Conservation (phyloP, 1,140 invertebrate genomes). For the Sesamia nonagrioides region DNA sequence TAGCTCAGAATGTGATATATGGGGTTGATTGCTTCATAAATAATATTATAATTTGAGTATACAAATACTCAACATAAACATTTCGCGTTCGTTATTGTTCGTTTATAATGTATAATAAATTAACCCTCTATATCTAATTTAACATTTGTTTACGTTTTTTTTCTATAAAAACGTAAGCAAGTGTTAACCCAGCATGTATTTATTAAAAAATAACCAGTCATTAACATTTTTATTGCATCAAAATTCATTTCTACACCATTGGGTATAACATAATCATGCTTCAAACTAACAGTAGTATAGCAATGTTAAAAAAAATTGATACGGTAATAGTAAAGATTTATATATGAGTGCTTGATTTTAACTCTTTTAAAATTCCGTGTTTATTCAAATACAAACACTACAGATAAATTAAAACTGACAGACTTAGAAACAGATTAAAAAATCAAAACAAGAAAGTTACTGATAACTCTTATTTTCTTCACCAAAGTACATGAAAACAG, state of each 20-base stretch:
- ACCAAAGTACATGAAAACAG: too few species aligned
- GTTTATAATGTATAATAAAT: neutral
- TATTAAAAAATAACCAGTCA: conserved; percentile 43
- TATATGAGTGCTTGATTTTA: neutral
- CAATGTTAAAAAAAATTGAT: conserved; percentile 10
- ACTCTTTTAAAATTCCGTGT: neutral
- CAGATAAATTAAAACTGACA: too few species aligned
- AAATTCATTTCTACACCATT: conserved; percentile 27
- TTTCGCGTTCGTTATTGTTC: neutral
- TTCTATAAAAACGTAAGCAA: neutral
- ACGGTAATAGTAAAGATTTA: neutral
- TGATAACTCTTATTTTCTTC: too few species aligned
- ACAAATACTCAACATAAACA: neutral
- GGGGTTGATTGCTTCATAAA: neutral
- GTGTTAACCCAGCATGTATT: conserved; percentile 36
- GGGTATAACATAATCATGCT: conserved; percentile 39
- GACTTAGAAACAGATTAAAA: too few species aligned
- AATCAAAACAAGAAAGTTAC: too few species aligned
- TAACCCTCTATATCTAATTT: conserved; percentile 15
- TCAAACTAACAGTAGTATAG: conserved; percentile 46
- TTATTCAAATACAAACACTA: conserved; percentile 8
- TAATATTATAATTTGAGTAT: neutral
- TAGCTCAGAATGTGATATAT: conserved; percentile 12
- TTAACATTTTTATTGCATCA: conserved; percentile 31
- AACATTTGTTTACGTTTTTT: conserved; percentile 28